Conservation (phyloP, 2,888 invertebrate genomes). For the Thymelicus sylvestris region DNA sequence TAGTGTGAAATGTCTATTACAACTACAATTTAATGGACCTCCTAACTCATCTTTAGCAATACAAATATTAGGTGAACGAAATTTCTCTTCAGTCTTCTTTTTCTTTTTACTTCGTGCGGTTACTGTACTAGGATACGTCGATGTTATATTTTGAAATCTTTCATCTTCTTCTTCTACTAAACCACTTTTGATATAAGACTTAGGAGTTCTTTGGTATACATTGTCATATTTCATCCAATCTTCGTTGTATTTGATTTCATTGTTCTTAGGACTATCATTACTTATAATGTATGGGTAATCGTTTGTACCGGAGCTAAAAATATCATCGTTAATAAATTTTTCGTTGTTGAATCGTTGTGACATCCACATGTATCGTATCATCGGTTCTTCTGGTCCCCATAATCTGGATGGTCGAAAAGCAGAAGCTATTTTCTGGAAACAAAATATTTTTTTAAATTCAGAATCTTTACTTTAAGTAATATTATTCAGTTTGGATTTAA, state of each 20-base stretch:
- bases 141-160: slow-evolving; percentile 50
- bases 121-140: slow-evolving; percentile 59
- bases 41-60: slow-evolving; percentile 71
- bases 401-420: slow-evolving; percentile 74
- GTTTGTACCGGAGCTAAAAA: slow-evolving; percentile 60
- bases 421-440: slow-evolving; percentile 72
- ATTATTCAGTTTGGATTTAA: not conserved
- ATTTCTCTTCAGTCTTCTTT: slow-evolving; percentile 62
- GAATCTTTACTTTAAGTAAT: not conserved
- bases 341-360: slow-evolving; percentile 71
- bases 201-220: slow-evolving; percentile 58
- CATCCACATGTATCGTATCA: slow-evolving; percentile 79
- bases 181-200: slow-evolving; percentile 58
- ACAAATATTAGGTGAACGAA: slow-evolving; percentile 75
- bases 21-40: slow-evolving; percentile 69
- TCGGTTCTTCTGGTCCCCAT: slow-evolving; percentile 80
- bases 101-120: slow-evolving; percentile 61
- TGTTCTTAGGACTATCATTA: slow-evolving; percentile 52
- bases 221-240: slow-evolving; percentile 59
- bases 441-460: not conserved
- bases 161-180: slow-evolving; percentile 49
- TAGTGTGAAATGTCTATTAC: slow-evolving; percentile 77
- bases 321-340: slow-evolving; percentile 60
- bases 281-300: slow-evolving; percentile 64
- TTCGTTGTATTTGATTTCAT: slow-evolving; percentile 60